A percentile compares a stretch with the other conserved stretches of the same genome.
These are phyloP conservation scores for Parapsyche elsis DNA, from an alignment of 1,140 invertebrate genomes.

Conservation along the genomic window DNA sequence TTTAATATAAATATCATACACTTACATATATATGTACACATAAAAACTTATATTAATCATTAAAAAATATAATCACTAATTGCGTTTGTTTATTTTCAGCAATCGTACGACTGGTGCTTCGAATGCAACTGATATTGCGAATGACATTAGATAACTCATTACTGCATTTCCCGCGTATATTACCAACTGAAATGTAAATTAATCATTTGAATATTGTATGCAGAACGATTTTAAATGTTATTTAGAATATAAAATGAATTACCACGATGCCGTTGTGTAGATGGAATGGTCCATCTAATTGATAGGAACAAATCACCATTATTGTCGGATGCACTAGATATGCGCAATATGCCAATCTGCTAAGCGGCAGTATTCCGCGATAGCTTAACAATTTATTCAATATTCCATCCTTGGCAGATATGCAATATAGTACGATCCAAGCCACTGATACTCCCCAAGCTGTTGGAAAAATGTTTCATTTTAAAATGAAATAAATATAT, in stretches of 20 bases:
- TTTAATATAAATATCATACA: conserved; percentile 2
- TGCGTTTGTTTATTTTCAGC: conserved; percentile 70
- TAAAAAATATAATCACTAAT: conserved; percentile 20
- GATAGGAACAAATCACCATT: conserved; percentile 80
- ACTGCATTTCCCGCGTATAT: conserved; percentile 84
- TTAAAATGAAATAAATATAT: too few relatives aligned
- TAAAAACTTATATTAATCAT: conserved; percentile 5
- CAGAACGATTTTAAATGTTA: neutral
- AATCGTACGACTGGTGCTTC: conserved; percentile 83
- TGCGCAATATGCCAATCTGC: conserved; percentile 88
- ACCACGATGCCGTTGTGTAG: conserved; percentile 79
- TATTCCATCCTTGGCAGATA: conserved; percentile 78
- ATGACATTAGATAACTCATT: conserved; percentile 79
- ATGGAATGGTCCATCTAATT: conserved; percentile 82
- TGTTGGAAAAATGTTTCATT: conserved; percentile 58
- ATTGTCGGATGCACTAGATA: conserved; percentile 91
- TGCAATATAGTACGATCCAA: conserved; percentile 86
- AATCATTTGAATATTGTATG: neutral
- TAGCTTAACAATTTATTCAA: conserved; percentile 83
- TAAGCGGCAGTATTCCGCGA: conserved; percentile 83
- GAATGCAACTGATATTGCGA: conserved; percentile 79
- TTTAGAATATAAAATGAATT: conserved; percentile 56
- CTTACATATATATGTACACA: neutral
- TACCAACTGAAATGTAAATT: conserved; percentile 71
- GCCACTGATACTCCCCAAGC: conserved; percentile 81